Conservation (phyloP, 2,888 invertebrate genomes). For the Ophion costatus region DNA sequence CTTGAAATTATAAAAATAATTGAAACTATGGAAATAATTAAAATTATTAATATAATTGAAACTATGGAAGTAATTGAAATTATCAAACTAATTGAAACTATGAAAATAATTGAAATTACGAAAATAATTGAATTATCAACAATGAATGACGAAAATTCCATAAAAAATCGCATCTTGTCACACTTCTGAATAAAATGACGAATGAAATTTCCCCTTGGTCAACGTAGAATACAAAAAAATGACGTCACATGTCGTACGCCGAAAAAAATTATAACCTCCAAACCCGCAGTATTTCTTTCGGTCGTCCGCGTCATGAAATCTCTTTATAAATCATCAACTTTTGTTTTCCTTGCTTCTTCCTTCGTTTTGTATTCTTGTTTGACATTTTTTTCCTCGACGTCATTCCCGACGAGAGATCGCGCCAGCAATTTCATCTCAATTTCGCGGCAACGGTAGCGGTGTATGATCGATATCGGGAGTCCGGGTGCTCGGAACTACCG, state of each 20-base stretch:
- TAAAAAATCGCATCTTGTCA: not conserved
- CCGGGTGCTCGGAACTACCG: conserved; percentile 28
- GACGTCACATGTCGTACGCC: not conserved
- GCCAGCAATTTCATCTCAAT: conserved; percentile 45
- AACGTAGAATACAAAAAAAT: not conserved
- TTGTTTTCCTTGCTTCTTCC: not conserved
- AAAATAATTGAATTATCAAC: not conserved
- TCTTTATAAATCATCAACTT: conserved; percentile 24
- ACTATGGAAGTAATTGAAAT: too few relatives aligned
- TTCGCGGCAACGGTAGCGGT: conserved; percentile 25
- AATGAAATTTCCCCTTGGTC: not conserved
- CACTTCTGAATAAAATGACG: not conserved
- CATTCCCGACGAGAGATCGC: conserved; percentile 59
- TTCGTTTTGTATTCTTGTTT: conserved; percentile 2
- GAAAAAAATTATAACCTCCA: not conserved
- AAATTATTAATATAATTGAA: too few relatives aligned
- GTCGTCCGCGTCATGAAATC: conserved; percentile 10
- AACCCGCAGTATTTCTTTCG: not conserved
- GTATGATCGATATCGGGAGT: conserved; percentile 51
- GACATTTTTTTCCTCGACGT: not conserved
- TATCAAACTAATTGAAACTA: too few relatives aligned
- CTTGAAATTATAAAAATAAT: too few relatives aligned
- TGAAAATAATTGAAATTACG: too few relatives aligned
- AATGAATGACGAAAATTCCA: not conserved
- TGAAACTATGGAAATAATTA: too few relatives aligned